Evolutionary conservation across 1,140 invertebrate species (phyloP).

Genomic region (Bombus polaris): DNA sequence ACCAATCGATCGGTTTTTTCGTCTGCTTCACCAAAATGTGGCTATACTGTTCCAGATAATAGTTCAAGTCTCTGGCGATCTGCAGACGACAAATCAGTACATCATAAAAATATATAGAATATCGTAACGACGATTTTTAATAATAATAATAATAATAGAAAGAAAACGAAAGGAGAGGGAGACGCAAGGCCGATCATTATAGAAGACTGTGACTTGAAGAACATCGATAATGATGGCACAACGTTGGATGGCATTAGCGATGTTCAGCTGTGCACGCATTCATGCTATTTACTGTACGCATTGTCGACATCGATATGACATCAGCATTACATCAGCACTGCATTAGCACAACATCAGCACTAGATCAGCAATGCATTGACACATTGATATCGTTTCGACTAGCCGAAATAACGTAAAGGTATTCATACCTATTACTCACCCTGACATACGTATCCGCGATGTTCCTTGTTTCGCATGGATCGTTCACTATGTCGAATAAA

Average conservation of each 20-base stretch:
- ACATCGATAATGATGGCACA: too few relatives aligned
- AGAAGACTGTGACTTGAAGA: too few relatives aligned
- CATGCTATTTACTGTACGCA: too few relatives aligned
- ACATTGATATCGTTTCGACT: neutral
- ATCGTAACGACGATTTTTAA: neutral
- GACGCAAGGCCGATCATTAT: too few relatives aligned
- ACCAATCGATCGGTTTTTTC: constrained; percentile 74
- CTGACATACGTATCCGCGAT: constrained; percentile 80
- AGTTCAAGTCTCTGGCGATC: constrained; percentile 78
- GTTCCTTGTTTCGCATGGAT: constrained; percentile 88
- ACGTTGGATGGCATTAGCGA: too few relatives aligned
- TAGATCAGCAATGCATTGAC: neutral
- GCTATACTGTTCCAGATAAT: constrained; percentile 77
- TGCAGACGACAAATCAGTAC: constrained; percentile 26
- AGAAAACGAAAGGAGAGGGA: too few relatives aligned
- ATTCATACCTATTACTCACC: constrained; percentile 58
- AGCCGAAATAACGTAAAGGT: neutral
- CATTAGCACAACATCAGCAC: too few relatives aligned
- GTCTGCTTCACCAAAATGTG: constrained; percentile 74
- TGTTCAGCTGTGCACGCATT: too few relatives aligned
- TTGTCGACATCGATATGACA: too few relatives aligned
- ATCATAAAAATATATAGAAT: neutral
- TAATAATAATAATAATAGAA: neutral
- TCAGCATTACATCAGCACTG: too few relatives aligned
- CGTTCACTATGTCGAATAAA: constrained; percentile 85